These are phyloP conservation scores for Sarcophilus harrisii DNA, from an alignment of 2,797 vertebrate genomes.

Conservation along the genomic window DNA sequence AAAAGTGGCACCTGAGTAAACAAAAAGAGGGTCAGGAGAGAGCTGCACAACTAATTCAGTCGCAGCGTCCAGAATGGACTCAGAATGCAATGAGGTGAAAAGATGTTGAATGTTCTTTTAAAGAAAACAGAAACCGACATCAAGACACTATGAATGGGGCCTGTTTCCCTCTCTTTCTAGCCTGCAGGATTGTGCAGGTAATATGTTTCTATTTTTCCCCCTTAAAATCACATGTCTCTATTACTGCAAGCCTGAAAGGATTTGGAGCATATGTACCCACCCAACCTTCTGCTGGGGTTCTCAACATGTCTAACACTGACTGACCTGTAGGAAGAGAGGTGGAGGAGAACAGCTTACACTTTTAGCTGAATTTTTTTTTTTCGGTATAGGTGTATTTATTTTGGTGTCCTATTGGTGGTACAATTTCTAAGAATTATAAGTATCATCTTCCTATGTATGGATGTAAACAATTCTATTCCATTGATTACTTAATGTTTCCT, in stretches of 20 bases:
- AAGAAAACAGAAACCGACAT: background rate
- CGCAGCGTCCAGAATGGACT: background rate
- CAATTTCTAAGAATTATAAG: background rate
- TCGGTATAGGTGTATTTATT: background rate
- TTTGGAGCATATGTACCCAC: background rate
- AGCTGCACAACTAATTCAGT: slow-evolving; percentile 10
- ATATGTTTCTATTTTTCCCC: background rate
- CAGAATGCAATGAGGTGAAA: background rate
- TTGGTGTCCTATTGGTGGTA: background rate
- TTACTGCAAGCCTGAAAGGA: background rate
- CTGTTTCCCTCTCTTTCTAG: background rate
- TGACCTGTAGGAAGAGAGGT: background rate
- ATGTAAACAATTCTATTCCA: background rate
- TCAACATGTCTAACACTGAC: background rate
- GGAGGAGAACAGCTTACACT: background rate
- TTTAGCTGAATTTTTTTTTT: background rate
- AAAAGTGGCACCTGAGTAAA: background rate
- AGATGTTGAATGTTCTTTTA: slow-evolving; percentile 30
- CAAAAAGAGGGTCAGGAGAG: background rate
- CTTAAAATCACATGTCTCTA: background rate
- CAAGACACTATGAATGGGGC: background rate
- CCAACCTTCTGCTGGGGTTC: background rate
- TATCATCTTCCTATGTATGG: background rate
- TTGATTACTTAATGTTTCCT: background rate
- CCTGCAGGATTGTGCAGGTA: background rate